Conservation (phyloP, 2,797 vertebrate species). For the Fringilla coelebs region DNA sequence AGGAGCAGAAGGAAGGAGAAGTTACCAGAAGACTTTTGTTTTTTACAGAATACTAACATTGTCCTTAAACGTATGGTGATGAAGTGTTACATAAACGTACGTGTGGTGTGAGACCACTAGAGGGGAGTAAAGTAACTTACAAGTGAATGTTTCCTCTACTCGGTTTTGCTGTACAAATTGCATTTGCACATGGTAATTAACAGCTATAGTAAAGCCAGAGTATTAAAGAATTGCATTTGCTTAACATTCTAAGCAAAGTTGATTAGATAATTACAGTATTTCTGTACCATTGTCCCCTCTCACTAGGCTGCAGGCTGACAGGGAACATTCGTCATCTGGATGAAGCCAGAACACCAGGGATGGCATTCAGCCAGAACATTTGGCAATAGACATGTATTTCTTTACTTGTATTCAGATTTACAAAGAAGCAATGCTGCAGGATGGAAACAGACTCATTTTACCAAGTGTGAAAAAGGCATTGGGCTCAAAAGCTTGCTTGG, state of each 20-base stretch:
- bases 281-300: slow-evolving; percentile 43
- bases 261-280: slow-evolving; percentile 64
- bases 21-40: neutral
- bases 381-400: slow-evolving; percentile 49
- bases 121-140: slow-evolving; percentile 73
- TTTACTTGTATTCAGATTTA: slow-evolving; percentile 42
- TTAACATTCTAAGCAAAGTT: slow-evolving; percentile 57
- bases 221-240: slow-evolving; percentile 57
- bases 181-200: slow-evolving; percentile 56
- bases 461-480: slow-evolving; percentile 9
- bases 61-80: neutral
- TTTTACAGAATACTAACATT: neutral
- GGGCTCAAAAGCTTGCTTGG: neutral
- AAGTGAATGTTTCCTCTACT: slow-evolving; percentile 8
- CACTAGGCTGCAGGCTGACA: slow-evolving; percentile 52
- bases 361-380: slow-evolving; percentile 48
- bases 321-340: slow-evolving; percentile 38
- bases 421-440: neutral
- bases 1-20: neutral
- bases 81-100: slow-evolving; percentile 7
- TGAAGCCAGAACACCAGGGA: slow-evolving; percentile 49
- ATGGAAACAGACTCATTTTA: slow-evolving; percentile 44
- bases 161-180: slow-evolving; percentile 32
- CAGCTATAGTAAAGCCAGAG: slow-evolving; percentile 31
- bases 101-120: slow-evolving; percentile 61